Percentiles rank a stretch among this genome's conserved stretches.
Evolutionary conservation across 1,140 invertebrate species (phyloP).

Genomic region (Meloidogyne exigua): DNA sequence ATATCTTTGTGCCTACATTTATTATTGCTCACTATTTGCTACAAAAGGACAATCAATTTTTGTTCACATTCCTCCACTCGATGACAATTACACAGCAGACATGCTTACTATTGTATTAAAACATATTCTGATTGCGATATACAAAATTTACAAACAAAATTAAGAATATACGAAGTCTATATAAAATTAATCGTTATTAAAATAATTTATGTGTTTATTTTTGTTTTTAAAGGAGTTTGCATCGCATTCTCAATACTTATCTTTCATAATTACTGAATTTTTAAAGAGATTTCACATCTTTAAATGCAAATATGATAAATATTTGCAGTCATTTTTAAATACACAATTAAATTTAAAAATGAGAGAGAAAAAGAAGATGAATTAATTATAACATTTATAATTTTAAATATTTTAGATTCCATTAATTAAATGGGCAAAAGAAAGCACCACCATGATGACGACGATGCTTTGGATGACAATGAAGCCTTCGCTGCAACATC

Average conservation of each 20-base stretch:
- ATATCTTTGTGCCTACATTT: constrained; percentile 40
- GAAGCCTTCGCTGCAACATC: neutral
- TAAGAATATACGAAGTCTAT: neutral
- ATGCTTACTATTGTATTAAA: constrained; percentile 25
- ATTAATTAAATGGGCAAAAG: neutral
- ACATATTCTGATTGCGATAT: constrained; percentile 20
- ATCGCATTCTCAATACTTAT: neutral
- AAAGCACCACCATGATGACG: neutral
- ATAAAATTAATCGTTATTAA: constrained; percentile 7
- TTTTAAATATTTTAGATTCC: too few species aligned
- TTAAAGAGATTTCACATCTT: too few species aligned
- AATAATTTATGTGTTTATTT: neutral
- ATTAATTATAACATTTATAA: too few species aligned
- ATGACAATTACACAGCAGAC: constrained; percentile 19
- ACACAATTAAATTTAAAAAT: neutral
- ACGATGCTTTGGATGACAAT: neutral
- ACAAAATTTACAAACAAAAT: constrained; percentile 12
- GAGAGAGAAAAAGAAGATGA: too few species aligned
- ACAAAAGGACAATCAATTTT: constrained; percentile 30
- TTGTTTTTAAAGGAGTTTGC: neutral
- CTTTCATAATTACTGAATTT: neutral
- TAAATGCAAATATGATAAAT: too few species aligned
- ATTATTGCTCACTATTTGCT: constrained; percentile 31
- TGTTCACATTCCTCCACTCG: constrained; percentile 37
- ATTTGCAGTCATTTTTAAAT: neutral